Evolutionary conservation across 1,140 invertebrate genomes (phyloP), one percentile per base, ranked within the genome.

Genomic region (Tetramorium alpestre): DNA sequence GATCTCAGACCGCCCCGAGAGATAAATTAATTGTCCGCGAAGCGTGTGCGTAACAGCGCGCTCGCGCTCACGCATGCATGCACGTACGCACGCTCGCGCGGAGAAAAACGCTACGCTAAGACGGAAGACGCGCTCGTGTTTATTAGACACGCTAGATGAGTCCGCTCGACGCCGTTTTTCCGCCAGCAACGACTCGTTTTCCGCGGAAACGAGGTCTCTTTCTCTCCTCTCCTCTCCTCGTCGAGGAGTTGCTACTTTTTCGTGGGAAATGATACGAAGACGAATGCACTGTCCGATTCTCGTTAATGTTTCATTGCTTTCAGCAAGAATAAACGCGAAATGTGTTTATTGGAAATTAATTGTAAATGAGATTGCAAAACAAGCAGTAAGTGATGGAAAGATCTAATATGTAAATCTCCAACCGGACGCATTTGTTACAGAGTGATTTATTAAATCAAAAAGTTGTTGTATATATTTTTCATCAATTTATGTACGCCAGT

Each of bases 1-100:
- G 75, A 82, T 85, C 76, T 87, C 84, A 86, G 87, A 88, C 73
- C 87, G 88, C 70, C 76, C 85, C 78, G 87, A 84, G 88, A 88
- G 89, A 88, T 91, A 91, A 93, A 94, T 94, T 94, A 94, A 94
- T 94, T 94, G 93, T 93, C 84, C 80, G 80, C 89, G 86, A 87
- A 90, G 86, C 77, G 89, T 77, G 75, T 60, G 54, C 69, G 44
- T 81, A 81, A 81, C 28, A 49, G 76, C 75, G 56, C 18, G 76
- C 76, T 47, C 87, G 88, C 70, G 65, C 8, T 65, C 54, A 28
- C 28, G 25, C 56, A 77, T 44, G 41, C 60, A 78, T 87, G 88
- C 62, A 67, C 13, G 65, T 33, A 22, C 16, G 22, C 54, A 18
- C 56, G 54, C 47, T 11, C 58, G 64, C 56, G 76, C 38, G 25